Percentiles rank a stretch among this genome's conserved stretches.
Evolutionary conservation across 2,888 invertebrate genomes (phyloP).

Genomic region (Drosophila nr. perissopoda): DNA sequence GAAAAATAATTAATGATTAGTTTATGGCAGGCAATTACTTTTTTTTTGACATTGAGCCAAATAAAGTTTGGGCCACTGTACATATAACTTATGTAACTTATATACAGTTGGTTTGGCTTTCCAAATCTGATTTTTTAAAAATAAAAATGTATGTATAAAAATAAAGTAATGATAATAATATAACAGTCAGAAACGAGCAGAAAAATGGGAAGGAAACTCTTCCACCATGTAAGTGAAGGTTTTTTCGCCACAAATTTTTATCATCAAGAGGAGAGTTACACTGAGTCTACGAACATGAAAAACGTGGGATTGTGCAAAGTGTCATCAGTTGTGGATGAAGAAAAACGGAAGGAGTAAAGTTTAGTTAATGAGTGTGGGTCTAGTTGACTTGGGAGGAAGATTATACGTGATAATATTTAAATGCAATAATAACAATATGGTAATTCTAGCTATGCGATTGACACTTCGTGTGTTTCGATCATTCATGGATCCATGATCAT

Average conservation of each 20-base stretch:
- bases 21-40: too few species aligned
- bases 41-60: too few species aligned
- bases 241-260: neutral
- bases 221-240: neutral
- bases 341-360: neutral
- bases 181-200: neutral
- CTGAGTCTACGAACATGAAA: neutral
- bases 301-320: neutral
- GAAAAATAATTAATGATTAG: too few species aligned
- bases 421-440: neutral
- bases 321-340: neutral
- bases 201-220: neutral
- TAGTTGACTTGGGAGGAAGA: neutral
- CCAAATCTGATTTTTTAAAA: neutral
- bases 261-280: neutral
- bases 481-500: neutral
- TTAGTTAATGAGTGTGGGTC: neutral
- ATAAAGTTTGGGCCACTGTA: too few species aligned
- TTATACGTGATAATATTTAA: neutral
- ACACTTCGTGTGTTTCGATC: neutral
- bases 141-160: neutral
- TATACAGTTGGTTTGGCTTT: neutral
- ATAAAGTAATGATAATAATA: neutral
- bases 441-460: neutral
- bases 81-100: neutral